A percentile compares a stretch with the other conserved stretches of the same genome.
Evolutionary conservation across 30 jellyfish, hydroid and myxozoan genomes (phyloP).

Genomic region (Pseudorhiza aurosa): DNA sequence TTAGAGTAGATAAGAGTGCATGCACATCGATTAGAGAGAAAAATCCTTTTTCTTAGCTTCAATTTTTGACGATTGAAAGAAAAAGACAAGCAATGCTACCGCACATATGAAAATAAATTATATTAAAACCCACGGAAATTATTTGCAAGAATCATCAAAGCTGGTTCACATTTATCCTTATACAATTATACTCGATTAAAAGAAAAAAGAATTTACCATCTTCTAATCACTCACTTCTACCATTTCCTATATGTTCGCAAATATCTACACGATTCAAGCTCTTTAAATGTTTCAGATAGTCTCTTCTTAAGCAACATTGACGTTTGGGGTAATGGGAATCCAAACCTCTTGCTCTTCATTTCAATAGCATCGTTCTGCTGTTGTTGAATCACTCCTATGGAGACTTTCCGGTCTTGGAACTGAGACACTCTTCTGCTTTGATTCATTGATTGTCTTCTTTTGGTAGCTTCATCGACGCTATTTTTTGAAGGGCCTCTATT

Average conservation of each 20-base stretch:
- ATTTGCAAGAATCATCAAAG: no score
- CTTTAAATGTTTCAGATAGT: conserved; percentile 24
- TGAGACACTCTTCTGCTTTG: not conserved
- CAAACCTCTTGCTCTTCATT: not conserved
- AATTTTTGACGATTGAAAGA: no score
- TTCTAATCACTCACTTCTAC: not conserved
- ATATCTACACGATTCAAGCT: conserved; percentile 28
- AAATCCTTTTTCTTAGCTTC: no score
- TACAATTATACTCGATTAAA: no score
- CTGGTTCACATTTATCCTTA: no score
- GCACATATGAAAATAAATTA: no score
- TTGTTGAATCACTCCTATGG: not conserved
- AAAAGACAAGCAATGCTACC: no score
- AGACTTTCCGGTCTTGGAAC: not conserved
- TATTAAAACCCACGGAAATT: no score
- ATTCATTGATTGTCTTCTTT: not conserved
- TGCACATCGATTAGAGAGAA: no score
- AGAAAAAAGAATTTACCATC: no score
- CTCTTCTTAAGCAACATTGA: not conserved
- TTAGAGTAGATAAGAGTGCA: no score
- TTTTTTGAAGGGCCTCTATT: no score
- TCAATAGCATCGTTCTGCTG: not conserved
- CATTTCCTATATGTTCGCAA: not conserved
- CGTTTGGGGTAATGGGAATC: not conserved
- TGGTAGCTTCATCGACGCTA: not conserved